Base-by-base conservation (phyloP, 2,113 vertebrate genomes). In the Ramphastos sulfuratus region DNA sequence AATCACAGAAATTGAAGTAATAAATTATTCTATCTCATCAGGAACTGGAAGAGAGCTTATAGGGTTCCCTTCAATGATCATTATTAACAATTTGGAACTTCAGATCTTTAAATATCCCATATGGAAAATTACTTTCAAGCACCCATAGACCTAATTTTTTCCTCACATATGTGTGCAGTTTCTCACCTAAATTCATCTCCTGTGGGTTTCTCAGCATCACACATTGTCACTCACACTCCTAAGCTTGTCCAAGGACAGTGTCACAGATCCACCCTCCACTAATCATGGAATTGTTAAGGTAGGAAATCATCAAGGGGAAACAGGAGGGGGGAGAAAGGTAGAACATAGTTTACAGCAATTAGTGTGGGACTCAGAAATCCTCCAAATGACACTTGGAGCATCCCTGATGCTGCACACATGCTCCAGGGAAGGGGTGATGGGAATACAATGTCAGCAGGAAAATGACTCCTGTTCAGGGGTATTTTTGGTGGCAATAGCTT, bases 11-110 rank as follows among this genome's bases (percentile, higher is more conserved):
- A 95, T 52, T 76, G 79, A 71, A 87, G 54, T 63, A 67, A 94
- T 96, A 83, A 94, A 96, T 96, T 92, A 91, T 82, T 94, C 81
- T 54, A 39, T 76, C 61, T 83, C 89, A 76, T 93, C 59, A 87
- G 58, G 56, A 93, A 59, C 72, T 85, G 55, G 64, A 84, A 92
- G 74, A 76, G 24, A 63, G 20, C 82, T 94, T 70, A 60, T 4
- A 92, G 48, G 33, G 27, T 65, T 75, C 74, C 75, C 56, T 93
- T 92, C 77, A 92, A 92, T 85, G 63, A 80, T 39, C 39, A 35
- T 76, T 92, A 84, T 92, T 95, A 91, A 92, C 4, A 1, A 82
- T 82, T 61, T 73, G 35, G 55, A 89, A 82, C 55, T 55, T 65
- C 66, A 85, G 39, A 70, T 66, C 39, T 70, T 89, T 81, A 79